These are phyloP conservation scores for Aldrovandia affinis DNA, from an alignment of 2,797 vertebrate genomes.

Conservation along the genomic window DNA sequence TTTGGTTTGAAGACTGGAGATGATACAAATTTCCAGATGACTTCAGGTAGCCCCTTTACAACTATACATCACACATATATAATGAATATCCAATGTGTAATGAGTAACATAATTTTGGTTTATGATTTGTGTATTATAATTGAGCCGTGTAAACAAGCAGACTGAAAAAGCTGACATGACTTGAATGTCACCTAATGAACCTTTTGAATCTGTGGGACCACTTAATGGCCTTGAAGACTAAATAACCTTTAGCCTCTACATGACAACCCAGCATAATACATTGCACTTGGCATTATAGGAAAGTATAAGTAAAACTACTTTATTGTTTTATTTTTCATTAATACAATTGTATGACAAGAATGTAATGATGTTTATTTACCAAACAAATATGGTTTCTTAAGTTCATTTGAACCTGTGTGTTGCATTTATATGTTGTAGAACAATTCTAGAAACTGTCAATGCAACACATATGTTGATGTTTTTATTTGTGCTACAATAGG, in stretches of 20 bases:
- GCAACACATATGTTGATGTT: too few species aligned
- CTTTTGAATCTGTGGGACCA: background rate
- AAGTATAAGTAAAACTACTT: constrained; percentile 28
- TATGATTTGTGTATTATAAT: background rate
- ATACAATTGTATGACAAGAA: constrained; percentile 84
- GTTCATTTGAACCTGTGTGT: constrained; percentile 90
- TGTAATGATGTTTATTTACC: constrained; percentile 99
- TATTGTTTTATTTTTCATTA: constrained; percentile 87
- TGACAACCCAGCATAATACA: background rate
- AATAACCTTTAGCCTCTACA: background rate
- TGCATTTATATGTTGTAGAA: constrained; percentile 52
- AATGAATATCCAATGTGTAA: background rate
- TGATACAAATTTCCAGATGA: background rate
- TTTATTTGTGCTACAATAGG: too few species aligned
- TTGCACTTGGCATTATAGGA: constrained; percentile 10
- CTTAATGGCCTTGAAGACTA: constrained; percentile 24
- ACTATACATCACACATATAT: too few species aligned
- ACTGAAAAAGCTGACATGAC: background rate
- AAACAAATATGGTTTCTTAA: constrained; percentile 97
- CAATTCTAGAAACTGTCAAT: too few species aligned
- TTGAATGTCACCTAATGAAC: constrained; percentile 18
- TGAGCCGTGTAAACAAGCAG: too few species aligned
- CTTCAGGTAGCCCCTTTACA: background rate
- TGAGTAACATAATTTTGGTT: too few species aligned
- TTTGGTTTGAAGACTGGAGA: background rate